These are phyloP conservation scores for Cyrtodaria siliqua DNA, from an alignment of 2,888 invertebrate genomes.

Conservation along the genomic window DNA sequence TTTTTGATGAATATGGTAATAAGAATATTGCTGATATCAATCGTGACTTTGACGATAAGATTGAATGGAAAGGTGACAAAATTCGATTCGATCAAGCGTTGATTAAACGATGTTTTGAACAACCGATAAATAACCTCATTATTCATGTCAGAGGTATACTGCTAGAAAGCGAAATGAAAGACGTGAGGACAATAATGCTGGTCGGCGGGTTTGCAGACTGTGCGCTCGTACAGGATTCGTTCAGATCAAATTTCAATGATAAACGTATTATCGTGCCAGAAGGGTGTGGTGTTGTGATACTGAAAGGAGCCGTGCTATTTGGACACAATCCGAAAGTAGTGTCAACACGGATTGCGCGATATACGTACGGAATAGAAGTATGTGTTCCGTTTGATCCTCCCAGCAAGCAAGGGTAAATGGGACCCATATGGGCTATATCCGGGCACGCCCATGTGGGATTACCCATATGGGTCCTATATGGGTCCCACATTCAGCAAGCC, in stretches of 20 bases:
- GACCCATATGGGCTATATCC: no score
- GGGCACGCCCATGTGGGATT: no score
- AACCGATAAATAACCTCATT: constrained; percentile 11
- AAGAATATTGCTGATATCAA: neutral
- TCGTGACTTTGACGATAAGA: neutral
- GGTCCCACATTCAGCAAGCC: no score
- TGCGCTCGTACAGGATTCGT: constrained; percentile 31
- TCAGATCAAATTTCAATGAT: constrained; percentile 17
- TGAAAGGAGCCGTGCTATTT: constrained; percentile 50
- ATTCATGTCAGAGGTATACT: constrained; percentile 15
- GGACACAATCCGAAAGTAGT: constrained; percentile 42
- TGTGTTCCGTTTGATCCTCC: neutral
- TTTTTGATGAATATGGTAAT: neutral
- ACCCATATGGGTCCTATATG: no score
- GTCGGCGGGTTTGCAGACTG: constrained; percentile 54
- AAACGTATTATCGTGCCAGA: constrained; percentile 40
- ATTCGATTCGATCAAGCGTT: constrained; percentile 14
- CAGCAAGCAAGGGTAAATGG: no score
- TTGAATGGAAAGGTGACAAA: constrained; percentile 7
- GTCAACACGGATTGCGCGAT: constrained; percentile 4
- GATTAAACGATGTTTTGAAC: constrained; percentile 13
- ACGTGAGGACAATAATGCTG: constrained; percentile 36
- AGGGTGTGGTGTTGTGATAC: constrained; percentile 41
- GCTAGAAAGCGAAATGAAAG: constrained; percentile 4
- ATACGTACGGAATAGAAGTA: neutral